A percentile compares a stretch with the other conserved stretches of the same genome.
Evolutionary conservation across 2,888 invertebrate genomes (phyloP).

Genomic region (Tetranychus piercei): DNA sequence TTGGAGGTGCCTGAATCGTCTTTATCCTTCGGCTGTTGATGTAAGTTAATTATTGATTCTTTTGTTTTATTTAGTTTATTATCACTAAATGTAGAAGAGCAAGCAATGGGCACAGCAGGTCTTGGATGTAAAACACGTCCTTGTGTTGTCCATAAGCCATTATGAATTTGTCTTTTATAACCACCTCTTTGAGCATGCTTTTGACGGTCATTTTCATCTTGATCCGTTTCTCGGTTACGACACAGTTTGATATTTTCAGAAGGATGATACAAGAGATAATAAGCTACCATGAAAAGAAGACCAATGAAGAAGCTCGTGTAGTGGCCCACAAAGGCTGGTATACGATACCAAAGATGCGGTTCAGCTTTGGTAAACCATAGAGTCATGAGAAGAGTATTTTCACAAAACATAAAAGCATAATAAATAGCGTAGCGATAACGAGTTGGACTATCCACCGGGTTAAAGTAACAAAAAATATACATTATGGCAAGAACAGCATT

Average conservation of each 20-base stretch:
- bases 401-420: slow-evolving; percentile 34
- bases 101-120: slow-evolving; percentile 16
- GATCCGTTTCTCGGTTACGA: slow-evolving; percentile 3
- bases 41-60: not conserved
- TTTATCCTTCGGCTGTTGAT: not conserved
- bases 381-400: slow-evolving; percentile 36
- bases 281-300: slow-evolving; percentile 26
- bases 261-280: slow-evolving; percentile 26
- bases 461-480: slow-evolving; percentile 28
- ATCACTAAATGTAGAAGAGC: not conserved
- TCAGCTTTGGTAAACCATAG: slow-evolving; percentile 32
- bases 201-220: not conserved
- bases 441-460: slow-evolving; percentile 27
- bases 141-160: slow-evolving; percentile 21
- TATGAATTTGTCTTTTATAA: slow-evolving; percentile 15
- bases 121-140: slow-evolving; percentile 21
- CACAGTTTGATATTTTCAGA: slow-evolving; percentile 23
- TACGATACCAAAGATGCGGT: slow-evolving; percentile 31
- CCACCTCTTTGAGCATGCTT: not conserved
- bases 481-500: slow-evolving; percentile 26
- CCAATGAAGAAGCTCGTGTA: slow-evolving; percentile 29
- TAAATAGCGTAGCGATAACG: slow-evolving; percentile 38
- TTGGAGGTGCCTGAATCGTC: not conserved
- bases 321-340: slow-evolving; percentile 31
- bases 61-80: not conserved